These are phyloP conservation scores for Botia kubotai DNA, from an alignment of 2,797 vertebrate genomes.

Conservation along the genomic window DNA sequence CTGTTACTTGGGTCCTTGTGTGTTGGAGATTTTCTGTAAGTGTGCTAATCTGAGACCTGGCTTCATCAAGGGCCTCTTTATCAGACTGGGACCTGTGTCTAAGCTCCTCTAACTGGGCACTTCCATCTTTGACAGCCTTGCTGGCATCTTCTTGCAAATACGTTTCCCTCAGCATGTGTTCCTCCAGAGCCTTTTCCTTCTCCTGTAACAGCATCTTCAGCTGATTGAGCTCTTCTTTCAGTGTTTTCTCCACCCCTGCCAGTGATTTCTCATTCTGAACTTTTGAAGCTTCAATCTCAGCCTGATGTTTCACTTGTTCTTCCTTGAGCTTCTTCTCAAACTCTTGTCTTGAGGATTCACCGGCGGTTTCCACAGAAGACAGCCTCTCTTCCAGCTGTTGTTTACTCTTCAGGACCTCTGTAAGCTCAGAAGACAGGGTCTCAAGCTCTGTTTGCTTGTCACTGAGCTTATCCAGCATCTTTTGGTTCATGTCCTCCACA, in stretches of 20 bases:
- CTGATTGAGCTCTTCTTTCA: slow-evolving; percentile 85
- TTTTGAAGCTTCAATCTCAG: slow-evolving; percentile 77
- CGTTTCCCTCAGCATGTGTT: slow-evolving; percentile 71
- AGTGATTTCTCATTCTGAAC: slow-evolving; percentile 80
- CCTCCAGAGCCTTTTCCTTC: slow-evolving; percentile 81
- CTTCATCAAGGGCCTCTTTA: slow-evolving; percentile 73
- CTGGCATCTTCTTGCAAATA: slow-evolving; percentile 75
- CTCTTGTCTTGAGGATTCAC: slow-evolving; percentile 71
- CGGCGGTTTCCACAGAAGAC: slow-evolving; percentile 68
- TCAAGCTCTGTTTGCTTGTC: slow-evolving; percentile 91
- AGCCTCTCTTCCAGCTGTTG: slow-evolving; percentile 82
- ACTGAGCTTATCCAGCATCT: slow-evolving; percentile 89
- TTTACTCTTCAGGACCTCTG: slow-evolving; percentile 80
- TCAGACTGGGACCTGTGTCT: slow-evolving; percentile 75
- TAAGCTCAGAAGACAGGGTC: slow-evolving; percentile 83
- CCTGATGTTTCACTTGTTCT: slow-evolving; percentile 75
- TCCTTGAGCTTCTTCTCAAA: slow-evolving; percentile 80
- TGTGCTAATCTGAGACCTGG: slow-evolving; percentile 67
- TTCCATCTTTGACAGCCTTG: slow-evolving; percentile 71
- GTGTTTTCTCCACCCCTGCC: slow-evolving; percentile 79
- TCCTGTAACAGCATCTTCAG: slow-evolving; percentile 82
- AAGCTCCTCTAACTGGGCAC: slow-evolving; percentile 75
- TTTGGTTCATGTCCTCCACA: slow-evolving; percentile 92
- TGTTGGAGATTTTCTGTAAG: slow-evolving; percentile 75
- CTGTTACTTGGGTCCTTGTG: slow-evolving; percentile 73